Conservation (phyloP, 92 coral and sea anemone genomes). For the Blastomussa wellsi region DNA sequence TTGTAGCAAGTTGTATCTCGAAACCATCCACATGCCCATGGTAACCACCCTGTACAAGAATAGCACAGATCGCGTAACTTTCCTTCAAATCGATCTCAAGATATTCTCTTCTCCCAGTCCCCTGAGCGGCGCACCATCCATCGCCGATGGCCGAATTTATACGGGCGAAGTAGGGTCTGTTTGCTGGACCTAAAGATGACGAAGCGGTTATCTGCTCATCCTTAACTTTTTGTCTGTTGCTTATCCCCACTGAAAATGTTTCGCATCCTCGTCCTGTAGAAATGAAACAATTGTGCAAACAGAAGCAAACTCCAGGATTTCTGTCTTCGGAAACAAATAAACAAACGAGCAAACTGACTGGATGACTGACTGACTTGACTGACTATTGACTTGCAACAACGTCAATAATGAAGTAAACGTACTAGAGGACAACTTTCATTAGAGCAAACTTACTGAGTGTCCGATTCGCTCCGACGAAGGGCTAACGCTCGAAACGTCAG, state of each 20-base stretch:
- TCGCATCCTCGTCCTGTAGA: background rate
- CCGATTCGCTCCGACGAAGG: no score
- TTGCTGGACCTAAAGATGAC: background rate
- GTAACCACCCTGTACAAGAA: background rate
- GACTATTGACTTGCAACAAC: no score
- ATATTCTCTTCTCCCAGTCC: background rate
- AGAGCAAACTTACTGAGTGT: no score
- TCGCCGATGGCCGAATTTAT: background rate
- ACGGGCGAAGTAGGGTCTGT: background rate
- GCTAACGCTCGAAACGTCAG: no score
- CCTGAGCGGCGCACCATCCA: background rate
- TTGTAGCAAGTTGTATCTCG: background rate
- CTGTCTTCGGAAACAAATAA: no score
- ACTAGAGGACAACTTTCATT: no score
- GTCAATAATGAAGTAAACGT: no score
- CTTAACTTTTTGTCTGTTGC: background rate
- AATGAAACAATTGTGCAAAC: background rate
- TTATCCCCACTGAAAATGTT: background rate
- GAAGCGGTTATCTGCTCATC: background rate
- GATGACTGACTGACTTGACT: no score
- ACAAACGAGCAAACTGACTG: no score
- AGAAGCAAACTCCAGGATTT: no score
- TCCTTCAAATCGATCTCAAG: background rate
- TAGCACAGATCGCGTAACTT: background rate
- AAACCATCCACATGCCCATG: background rate